Evolutionary conservation across 2,888 invertebrate species (phyloP), one percentile per base, ranked within the genome.

Genomic region (Drosophila subsilvestris): DNA sequence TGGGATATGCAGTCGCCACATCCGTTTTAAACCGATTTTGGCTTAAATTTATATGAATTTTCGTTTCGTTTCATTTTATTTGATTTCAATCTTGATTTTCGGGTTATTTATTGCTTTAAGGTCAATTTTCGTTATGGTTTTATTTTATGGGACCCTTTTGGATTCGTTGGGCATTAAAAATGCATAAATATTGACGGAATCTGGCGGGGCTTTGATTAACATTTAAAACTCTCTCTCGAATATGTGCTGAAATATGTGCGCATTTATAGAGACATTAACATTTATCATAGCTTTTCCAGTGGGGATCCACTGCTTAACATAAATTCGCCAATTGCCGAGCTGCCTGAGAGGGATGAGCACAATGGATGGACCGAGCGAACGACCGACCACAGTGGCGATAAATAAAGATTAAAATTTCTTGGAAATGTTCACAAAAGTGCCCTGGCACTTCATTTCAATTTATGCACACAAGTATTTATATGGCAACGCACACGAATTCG

Each of bases 391-490:
- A 80, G 50, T 29, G 75, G 68, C 83, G 78, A 83, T 83, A 83
- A 83, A 83, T 83, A 85, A 87, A 87, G 83, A 87, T 83, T 83
- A 83, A 83, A 87, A 83, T 87, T 86, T 87, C 78, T 77, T 14
- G 14, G 82, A 71, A 87, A 85, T 81, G 82, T 73, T 85, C 85
- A 74, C 81, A 78, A 84, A 85, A 86, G 79, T 86, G 81, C 68
- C 37, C 83, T 63, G 79, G 76, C 86, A 81, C 84, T 86, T 84
- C 81, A 86, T 86, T 86, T 84, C 84, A 84, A 84, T 84, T 84
- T 86, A 84, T 82, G 77, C 71, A 73, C 75, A 72, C 80, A 74
- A 74, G 63, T 80, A 67, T 75, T 53, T 66, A 62, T 76, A 54
- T 55, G 48, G 42, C 17, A 25, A 22, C 10, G 14, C 47, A 45